These are phyloP conservation scores for Diphyllodes magnificus DNA, from an alignment of 2,113 vertebrate species.

Conservation along the genomic window DNA sequence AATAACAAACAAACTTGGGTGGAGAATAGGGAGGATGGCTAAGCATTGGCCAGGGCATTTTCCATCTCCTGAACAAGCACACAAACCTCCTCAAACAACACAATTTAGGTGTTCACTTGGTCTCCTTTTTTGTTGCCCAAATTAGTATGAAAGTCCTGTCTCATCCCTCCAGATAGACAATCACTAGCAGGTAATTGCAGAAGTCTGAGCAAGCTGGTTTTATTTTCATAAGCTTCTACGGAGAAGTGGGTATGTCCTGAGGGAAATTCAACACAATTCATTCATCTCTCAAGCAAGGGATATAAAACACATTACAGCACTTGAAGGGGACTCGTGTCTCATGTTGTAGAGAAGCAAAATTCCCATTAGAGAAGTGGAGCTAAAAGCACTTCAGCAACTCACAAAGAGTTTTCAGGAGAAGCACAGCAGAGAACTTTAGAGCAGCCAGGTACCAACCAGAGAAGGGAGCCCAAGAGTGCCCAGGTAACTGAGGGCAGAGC, in stretches of 20 bases:
- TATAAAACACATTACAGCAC: not conserved
- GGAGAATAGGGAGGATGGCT: not conserved
- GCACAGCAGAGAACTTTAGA: not conserved
- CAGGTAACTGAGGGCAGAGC: accelerated
- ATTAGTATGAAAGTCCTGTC: not conserved
- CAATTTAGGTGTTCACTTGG: not conserved
- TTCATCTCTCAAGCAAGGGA: not conserved
- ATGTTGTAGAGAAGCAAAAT: not conserved
- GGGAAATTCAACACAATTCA: not conserved
- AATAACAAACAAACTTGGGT: not conserved
- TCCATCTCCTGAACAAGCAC: not conserved
- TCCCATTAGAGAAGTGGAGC: not conserved
- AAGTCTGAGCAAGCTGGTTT: not conserved
- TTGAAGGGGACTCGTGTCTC: not conserved
- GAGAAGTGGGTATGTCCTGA: not conserved
- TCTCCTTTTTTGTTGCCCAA: not conserved
- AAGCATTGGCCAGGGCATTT: not conserved
- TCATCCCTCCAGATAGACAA: not conserved
- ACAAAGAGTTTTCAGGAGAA: not conserved
- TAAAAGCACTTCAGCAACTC: not conserved
- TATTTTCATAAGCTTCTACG: not conserved
- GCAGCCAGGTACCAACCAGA: not conserved
- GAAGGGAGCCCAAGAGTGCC: not conserved
- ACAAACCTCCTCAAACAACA: not conserved
- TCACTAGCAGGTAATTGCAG: not conserved